A percentile compares a stretch with the other conserved stretches of the same genome.
phyloP scores from a whole-genome alignment of 1,140 invertebrate genomes.

The Drosophila yakuba region DNA sequence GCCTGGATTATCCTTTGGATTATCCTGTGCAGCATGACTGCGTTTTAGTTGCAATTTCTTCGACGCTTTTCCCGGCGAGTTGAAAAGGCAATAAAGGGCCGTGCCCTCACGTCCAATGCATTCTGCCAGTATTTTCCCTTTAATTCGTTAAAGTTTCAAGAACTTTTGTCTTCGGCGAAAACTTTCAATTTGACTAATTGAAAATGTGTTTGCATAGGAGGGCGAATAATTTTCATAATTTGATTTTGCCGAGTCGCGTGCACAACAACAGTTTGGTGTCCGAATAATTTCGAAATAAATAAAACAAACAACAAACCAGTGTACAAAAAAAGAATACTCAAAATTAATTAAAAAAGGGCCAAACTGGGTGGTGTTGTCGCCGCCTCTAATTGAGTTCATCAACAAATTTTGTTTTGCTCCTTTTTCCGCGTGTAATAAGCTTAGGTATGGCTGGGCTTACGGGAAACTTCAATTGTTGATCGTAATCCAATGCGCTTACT shows the following conservation, averaged over 20 bases:
- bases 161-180: slow-evolving; percentile 41
- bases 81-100: slow-evolving; percentile 50
- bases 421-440: slow-evolving; percentile 46
- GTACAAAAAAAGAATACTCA: slow-evolving; percentile 13
- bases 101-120: slow-evolving; percentile 34
- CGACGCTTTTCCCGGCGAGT: slow-evolving; percentile 19
- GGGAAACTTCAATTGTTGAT: slow-evolving; percentile 62
- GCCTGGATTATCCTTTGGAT: slow-evolving; percentile 68
- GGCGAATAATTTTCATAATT: slow-evolving; percentile 76
- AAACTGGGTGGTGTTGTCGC: slow-evolving; percentile 20
- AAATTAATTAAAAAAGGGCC: slow-evolving; percentile 74
- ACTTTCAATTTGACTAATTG: slow-evolving; percentile 73
- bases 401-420: slow-evolving; percentile 55
- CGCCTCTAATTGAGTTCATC: slow-evolving; percentile 72
- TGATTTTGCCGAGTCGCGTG: slow-evolving; percentile 48
- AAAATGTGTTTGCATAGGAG: slow-evolving; percentile 57
- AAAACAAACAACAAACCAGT: slow-evolving; percentile 23
- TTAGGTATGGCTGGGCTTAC: slow-evolving; percentile 57
- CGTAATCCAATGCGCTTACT: slow-evolving; percentile 73
- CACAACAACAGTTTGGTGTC: slow-evolving; percentile 51
- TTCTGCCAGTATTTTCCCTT: slow-evolving; percentile 35
- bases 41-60: slow-evolving; percentile 75
- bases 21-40: slow-evolving; percentile 75
- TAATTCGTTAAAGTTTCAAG: slow-evolving; percentile 33
- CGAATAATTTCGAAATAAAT: slow-evolving; percentile 46